These are phyloP conservation scores for Rhorus exstirpatorius DNA, from an alignment of 2,888 invertebrate genomes.

Conservation along the genomic window DNA sequence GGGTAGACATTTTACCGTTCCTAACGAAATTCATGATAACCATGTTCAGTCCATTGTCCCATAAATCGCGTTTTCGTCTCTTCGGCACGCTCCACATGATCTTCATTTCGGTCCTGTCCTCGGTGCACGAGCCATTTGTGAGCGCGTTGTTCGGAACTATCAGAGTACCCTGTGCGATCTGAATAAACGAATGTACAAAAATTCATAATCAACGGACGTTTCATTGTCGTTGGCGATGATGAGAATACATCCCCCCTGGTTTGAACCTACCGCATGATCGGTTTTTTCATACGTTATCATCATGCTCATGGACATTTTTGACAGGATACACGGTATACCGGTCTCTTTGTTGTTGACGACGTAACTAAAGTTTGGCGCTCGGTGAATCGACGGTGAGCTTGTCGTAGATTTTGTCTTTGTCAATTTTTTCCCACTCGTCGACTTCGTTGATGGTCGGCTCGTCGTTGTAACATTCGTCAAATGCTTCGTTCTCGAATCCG, in stretches of 20 bases:
- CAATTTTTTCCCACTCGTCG: too few species aligned
- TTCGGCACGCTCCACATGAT: constrained; percentile 60
- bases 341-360: constrained; percentile 62
- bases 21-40: constrained; percentile 69
- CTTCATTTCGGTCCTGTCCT: constrained; percentile 58
- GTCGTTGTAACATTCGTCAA: neutral
- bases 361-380: constrained; percentile 59
- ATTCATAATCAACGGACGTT: too few species aligned
- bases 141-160: constrained; percentile 61
- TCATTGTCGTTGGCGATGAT: neutral
- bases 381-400: neutral
- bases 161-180: constrained; percentile 58
- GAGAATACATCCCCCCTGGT: neutral
- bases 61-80: constrained; percentile 26
- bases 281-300: constrained; percentile 64
- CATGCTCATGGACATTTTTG: constrained; percentile 69
- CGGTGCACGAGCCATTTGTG: constrained; percentile 61
- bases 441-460: too few species aligned
- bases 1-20: constrained; percentile 64
- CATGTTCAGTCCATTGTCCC: constrained; percentile 42
- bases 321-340: constrained; percentile 68
- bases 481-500: constrained; percentile 1
- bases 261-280: constrained; percentile 61
- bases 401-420: neutral
- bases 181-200: constrained; percentile 5